Evolutionary conservation across 2,888 invertebrate species (phyloP).

Genomic region (Balanococcus diminutus): DNA sequence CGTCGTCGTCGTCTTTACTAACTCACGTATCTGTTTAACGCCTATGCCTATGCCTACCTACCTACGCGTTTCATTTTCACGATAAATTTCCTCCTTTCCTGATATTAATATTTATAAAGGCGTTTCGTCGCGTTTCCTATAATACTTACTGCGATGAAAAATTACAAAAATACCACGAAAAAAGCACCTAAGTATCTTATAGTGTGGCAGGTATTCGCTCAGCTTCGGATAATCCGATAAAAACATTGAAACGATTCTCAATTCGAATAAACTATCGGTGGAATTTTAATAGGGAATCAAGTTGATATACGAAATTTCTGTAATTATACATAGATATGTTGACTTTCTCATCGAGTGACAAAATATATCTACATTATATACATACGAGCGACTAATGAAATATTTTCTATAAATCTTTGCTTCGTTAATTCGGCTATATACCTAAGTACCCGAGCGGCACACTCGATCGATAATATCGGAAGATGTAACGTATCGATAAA

Average conservation of each 20-base stretch:
- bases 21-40: constrained; percentile 24
- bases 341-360: not conserved
- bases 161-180: not conserved
- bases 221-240: not conserved
- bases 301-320: not conserved
- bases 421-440: not conserved
- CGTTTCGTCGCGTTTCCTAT: not conserved
- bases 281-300: not conserved
- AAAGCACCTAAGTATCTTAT: not conserved
- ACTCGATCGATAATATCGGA: too few species aligned
- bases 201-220: not conserved
- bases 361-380: too few species aligned
- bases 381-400: not conserved
- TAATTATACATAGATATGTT: not conserved
- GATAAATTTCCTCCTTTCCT: constrained; percentile 31
- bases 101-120: constrained; percentile 33
- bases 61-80: constrained; percentile 38
- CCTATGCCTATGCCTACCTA: not conserved
- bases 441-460: too few species aligned
- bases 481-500: too few species aligned
- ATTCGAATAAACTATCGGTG: not conserved
- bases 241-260: not conserved
- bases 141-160: not conserved
- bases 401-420: not conserved
- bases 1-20: not conserved